A percentile compares a stretch with the other conserved stretches of the same genome.
phyloP scores from a whole-genome alignment of 1,140 invertebrate species.

The Drosophila nigromelanica region DNA sequence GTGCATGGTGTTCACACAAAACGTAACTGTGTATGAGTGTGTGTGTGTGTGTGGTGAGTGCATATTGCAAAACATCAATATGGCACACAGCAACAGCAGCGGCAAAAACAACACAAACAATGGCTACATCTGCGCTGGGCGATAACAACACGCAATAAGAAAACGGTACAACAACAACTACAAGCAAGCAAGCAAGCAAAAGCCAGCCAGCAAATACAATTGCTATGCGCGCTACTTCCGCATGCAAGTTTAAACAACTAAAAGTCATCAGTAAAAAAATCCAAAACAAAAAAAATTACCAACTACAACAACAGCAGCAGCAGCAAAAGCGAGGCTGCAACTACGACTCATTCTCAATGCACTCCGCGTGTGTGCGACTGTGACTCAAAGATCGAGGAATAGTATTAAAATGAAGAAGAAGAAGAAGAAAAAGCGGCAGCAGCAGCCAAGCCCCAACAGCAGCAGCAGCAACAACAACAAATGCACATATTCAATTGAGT shows the following conservation, averaged over 20 bases:
- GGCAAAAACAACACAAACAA: slow-evolving; percentile 48
- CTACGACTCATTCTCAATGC: slow-evolving; percentile 50
- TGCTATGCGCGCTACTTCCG: slow-evolving; percentile 69
- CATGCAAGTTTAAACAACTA: slow-evolving; percentile 72
- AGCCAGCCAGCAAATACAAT: slow-evolving; percentile 40
- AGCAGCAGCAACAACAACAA: slow-evolving; percentile 9
- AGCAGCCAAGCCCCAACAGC: slow-evolving; percentile 38
- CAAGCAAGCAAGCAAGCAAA: slow-evolving; percentile 15
- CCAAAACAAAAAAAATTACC: slow-evolving; percentile 21
- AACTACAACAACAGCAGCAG: slow-evolving; percentile 15
- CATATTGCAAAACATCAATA: slow-evolving; percentile 65
- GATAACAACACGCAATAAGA: slow-evolving; percentile 63
- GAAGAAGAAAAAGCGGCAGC: slow-evolving; percentile 7
- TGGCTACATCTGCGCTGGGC: slow-evolving; percentile 58
- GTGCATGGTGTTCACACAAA: slow-evolving; percentile 38
- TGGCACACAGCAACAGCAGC: slow-evolving; percentile 41
- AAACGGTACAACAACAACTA: slow-evolving; percentile 38
- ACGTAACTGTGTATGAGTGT: background rate
- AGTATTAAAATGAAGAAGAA: slow-evolving; percentile 27
- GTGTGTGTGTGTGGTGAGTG: slow-evolving; percentile 22
- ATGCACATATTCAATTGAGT: slow-evolving; percentile 18
- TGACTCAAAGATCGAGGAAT: slow-evolving; percentile 51
- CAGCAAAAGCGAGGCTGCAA: slow-evolving; percentile 16
- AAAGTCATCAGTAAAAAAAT: slow-evolving; percentile 52
- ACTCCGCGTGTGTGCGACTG: slow-evolving; percentile 24